Base-by-base conservation (phyloP, 2,888 invertebrate genomes). In the Epirrita christyi region DNA sequence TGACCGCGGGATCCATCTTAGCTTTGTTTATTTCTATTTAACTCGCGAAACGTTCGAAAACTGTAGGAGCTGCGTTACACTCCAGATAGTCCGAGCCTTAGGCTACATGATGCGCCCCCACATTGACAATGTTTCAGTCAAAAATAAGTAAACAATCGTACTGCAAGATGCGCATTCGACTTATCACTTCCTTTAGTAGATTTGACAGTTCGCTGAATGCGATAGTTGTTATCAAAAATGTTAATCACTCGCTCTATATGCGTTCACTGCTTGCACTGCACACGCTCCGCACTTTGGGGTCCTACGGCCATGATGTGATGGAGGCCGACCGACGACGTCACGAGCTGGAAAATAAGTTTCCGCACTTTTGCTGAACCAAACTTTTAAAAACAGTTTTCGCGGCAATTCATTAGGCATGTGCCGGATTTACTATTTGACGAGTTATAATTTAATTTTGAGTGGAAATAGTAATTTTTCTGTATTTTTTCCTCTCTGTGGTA, bases 41-140 rank as follows among this genome's bases (percentile, higher is more conserved):
- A 38, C 42, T 47, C 44, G 21, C 59, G 34, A 48, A 61, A 40
- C 34, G 15, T 45, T 9, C 44, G 21, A 40, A 54, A n/a, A 47
- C 28, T 4, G 9, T 42, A 9, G 29, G 9, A 55, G 40, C 63
- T 68, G 47, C 50, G 53, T 45, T 58, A 53, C 50, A 43, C 40
- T 58, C 53, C 52, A 50, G 58, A 32, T 65, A 68, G 69, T 70
- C 27, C 32, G 50, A 55, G 50, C 51, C 61, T 70, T 61, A 68
- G 78, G 78, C 88, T 89, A 89, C 90, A 90, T 89, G 75, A 81
- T 89, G 85, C 70, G 68, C 68, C 61, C 65, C 63, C 68, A 60
- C 71, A 63, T 59, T 66, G 68, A 62, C 70, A n/a, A 73, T 66
- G 71, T 81, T 80, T 76, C 76, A 78, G 73, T 80, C 80, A 82